A percentile compares a stretch with the other conserved stretches of the same genome.
Evolutionary conservation across 2,888 invertebrate genomes (phyloP).

Genomic region (Parnassius glacialis): DNA sequence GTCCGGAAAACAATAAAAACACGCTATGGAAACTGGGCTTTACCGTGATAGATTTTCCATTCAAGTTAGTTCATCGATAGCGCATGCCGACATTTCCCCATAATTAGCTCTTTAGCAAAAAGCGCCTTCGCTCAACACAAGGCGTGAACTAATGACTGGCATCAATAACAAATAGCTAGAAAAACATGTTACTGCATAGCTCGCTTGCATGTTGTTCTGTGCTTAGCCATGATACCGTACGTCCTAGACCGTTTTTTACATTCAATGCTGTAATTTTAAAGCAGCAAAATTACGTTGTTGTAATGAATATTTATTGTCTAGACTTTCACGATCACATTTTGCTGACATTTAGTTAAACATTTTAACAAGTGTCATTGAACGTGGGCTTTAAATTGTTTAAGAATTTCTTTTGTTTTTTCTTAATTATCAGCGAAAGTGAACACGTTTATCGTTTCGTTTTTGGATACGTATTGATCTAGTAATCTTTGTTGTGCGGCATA

Average conservation of each 20-base stretch:
- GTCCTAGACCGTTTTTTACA: conserved; percentile 11
- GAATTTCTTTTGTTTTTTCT: too few species aligned
- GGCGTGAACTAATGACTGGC: conserved; percentile 51
- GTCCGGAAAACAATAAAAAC: conserved; percentile 48
- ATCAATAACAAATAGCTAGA: conserved; percentile 43
- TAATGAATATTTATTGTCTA: conserved; percentile 2
- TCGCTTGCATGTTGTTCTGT: conserved; percentile 25
- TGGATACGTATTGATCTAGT: too few species aligned
- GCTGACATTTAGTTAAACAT: neutral
- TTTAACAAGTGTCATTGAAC: too few species aligned
- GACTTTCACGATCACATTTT: neutral
- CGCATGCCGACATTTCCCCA: conserved; percentile 45
- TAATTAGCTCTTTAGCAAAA: conserved; percentile 36
- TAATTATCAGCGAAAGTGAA: too few species aligned
- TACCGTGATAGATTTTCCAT: conserved; percentile 31
- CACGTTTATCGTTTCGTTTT: too few species aligned
- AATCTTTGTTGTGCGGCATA: too few species aligned
- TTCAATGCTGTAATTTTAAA: conserved; percentile 10
- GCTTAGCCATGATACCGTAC: conserved; percentile 25
- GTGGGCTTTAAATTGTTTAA: too few species aligned
- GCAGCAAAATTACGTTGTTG: neutral
- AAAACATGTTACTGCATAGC: conserved; percentile 32
- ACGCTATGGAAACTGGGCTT: conserved; percentile 41
- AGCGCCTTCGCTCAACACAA: conserved; percentile 31
- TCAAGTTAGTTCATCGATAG: conserved; percentile 40